These are phyloP conservation scores for Dryas iulia DNA, from an alignment of 1,140 invertebrate species.

Conservation along the genomic window DNA sequence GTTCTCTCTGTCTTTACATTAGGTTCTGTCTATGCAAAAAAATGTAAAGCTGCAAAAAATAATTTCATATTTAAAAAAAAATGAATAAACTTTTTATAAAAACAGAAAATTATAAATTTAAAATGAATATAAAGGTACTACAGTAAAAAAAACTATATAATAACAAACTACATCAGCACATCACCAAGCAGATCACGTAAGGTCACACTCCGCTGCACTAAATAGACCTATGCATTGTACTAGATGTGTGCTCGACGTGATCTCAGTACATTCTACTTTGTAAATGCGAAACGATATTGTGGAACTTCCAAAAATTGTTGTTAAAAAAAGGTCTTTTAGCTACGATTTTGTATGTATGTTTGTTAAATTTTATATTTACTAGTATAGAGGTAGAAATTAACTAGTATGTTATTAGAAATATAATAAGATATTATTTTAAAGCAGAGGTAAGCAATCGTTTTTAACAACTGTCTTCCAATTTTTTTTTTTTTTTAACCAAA, in stretches of 20 bases:
- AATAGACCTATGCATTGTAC: conserved; percentile 27
- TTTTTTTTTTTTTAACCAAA: no score
- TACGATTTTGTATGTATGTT: background rate
- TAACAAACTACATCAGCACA: background rate
- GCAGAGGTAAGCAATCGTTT: no score
- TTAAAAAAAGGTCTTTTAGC: background rate
- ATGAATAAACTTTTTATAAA: background rate
- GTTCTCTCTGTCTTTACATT: no score
- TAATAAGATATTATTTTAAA: no score
- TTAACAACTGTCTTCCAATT: no score
- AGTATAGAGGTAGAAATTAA: no score
- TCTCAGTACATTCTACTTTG: background rate
- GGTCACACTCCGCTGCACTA: conserved; percentile 30
- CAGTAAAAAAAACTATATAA: background rate
- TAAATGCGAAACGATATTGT: background rate
- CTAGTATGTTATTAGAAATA: no score
- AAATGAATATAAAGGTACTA: background rate
- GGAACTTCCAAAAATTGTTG: background rate
- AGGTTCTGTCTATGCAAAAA: no score
- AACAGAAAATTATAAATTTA: background rate
- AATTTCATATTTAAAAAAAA: background rate
- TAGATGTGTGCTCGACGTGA: conserved; percentile 25
- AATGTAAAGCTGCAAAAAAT: no score
- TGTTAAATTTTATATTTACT: no score
- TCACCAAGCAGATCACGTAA: conserved; percentile 29